Conservation (phyloP, 2,113 vertebrate species). For the Corapipo altera region DNA sequence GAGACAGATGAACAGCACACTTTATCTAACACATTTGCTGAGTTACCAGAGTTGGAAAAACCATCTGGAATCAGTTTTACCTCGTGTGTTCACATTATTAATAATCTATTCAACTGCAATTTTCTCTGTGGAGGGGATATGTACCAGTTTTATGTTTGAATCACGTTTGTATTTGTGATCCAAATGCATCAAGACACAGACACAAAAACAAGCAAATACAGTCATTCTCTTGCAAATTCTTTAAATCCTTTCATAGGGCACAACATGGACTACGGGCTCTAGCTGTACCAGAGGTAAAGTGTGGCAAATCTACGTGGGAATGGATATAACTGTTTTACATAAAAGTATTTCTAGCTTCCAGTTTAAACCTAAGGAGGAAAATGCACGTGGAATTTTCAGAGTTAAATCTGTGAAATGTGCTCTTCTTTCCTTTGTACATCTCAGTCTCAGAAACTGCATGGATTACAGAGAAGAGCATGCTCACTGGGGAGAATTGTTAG, state of each 20-base stretch:
- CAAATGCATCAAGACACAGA: not conserved
- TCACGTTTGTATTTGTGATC: not conserved
- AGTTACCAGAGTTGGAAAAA: not conserved
- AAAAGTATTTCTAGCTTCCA: not conserved
- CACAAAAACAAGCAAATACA: not conserved
- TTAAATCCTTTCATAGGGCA: not conserved
- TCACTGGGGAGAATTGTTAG: not conserved
- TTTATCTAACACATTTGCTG: not conserved
- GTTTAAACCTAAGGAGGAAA: not conserved
- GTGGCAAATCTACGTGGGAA: not conserved
- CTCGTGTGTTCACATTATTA: not conserved
- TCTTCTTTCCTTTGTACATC: not conserved
- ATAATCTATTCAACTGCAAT: not conserved
- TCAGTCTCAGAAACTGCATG: not conserved
- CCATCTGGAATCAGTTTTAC: not conserved
- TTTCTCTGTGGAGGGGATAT: not conserved
- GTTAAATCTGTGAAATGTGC: not conserved
- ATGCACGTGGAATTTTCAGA: not conserved
- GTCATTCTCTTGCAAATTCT: not conserved
- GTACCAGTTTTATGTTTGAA: not conserved
- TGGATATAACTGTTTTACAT: not conserved
- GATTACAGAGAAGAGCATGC: not conserved
- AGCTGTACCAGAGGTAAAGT: not conserved
- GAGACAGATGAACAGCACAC: not conserved
- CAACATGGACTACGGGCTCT: rapidly evolving